Conservation (phyloP, 2,797 vertebrate species). For the Anniella stebbinsi region DNA sequence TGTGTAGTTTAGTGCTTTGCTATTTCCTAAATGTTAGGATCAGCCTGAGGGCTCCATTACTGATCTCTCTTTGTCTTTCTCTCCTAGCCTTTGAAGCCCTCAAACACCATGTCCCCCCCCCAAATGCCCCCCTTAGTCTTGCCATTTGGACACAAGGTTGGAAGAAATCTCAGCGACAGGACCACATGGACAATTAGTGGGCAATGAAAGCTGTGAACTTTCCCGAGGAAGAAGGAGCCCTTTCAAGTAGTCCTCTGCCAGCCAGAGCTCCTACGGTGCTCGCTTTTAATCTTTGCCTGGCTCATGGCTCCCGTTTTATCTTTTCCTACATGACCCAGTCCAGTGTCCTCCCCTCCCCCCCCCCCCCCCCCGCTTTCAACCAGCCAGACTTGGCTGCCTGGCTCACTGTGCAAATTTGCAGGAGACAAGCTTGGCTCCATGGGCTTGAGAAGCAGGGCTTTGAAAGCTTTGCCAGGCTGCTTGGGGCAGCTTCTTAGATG, state of each 20-base stretch:
- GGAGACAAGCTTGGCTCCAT: not conserved
- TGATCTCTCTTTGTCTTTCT: not conserved
- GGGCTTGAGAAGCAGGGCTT: not conserved
- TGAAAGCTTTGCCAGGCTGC: too few relatives aligned
- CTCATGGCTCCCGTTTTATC: too few relatives aligned
- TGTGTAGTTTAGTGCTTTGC: not conserved
- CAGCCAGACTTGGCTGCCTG: too few relatives aligned
- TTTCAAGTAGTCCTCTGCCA: too few relatives aligned
- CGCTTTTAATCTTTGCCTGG: too few relatives aligned
- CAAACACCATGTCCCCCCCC: not conserved
- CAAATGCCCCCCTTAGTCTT: not conserved
- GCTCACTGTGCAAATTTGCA: too few relatives aligned
- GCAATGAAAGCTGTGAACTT: not conserved
- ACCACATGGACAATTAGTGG: not conserved
- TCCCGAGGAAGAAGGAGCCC: too few relatives aligned
- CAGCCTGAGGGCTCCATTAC: not conserved
- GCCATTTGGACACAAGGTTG: not conserved
- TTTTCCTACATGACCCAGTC: too few relatives aligned
- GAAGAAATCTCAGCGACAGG: not conserved
- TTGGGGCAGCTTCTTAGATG: not conserved
- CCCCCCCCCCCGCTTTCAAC: too few relatives aligned
- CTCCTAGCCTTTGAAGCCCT: constrained; percentile 1
- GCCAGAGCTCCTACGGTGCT: too few relatives aligned
- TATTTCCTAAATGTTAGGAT: not conserved
- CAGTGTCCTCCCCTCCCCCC: too few relatives aligned